These are phyloP conservation scores for Apis laboriosa DNA, from an alignment of 1,140 invertebrate genomes.

Conservation along the genomic window DNA sequence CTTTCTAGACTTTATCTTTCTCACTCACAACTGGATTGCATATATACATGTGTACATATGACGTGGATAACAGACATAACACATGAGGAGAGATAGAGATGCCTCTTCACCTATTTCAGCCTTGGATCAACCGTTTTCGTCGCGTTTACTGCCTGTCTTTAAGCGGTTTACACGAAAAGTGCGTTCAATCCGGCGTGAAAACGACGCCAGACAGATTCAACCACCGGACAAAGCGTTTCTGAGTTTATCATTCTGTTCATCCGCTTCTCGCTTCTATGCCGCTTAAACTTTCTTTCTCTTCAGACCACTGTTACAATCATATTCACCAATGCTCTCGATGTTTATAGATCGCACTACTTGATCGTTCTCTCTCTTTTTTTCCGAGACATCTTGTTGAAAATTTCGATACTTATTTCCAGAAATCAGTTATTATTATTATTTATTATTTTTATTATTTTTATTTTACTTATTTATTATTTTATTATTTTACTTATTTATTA, in stretches of 20 bases:
- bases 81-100: neutral
- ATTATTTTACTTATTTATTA: too few relatives aligned
- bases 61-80: neutral
- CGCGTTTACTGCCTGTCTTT: slow-evolving; percentile 42
- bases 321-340: neutral
- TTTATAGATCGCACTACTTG: neutral
- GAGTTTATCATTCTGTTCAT: slow-evolving; percentile 60
- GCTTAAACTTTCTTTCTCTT: slow-evolving; percentile 30
- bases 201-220: slow-evolving; percentile 50
- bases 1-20: neutral
- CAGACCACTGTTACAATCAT: slow-evolving; percentile 21
- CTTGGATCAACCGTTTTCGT: slow-evolving; percentile 49
- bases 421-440: too few relatives aligned
- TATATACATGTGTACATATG: neutral
- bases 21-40: neutral
- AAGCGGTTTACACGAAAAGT: slow-evolving; percentile 61
- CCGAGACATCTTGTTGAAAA: neutral
- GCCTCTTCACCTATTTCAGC: slow-evolving; percentile 19
- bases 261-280: slow-evolving; percentile 40
- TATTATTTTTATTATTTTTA: too few relatives aligned
- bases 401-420: too few relatives aligned
- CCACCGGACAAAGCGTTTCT: slow-evolving; percentile 59
- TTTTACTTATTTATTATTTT: too few relatives aligned
- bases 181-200: slow-evolving; percentile 56
- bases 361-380: neutral